Percentiles rank a stretch among this genome's conserved stretches.
Conservation (phyloP, 2,113 vertebrate genomes). For the Cryptomyrus ogoouensis region DNA sequence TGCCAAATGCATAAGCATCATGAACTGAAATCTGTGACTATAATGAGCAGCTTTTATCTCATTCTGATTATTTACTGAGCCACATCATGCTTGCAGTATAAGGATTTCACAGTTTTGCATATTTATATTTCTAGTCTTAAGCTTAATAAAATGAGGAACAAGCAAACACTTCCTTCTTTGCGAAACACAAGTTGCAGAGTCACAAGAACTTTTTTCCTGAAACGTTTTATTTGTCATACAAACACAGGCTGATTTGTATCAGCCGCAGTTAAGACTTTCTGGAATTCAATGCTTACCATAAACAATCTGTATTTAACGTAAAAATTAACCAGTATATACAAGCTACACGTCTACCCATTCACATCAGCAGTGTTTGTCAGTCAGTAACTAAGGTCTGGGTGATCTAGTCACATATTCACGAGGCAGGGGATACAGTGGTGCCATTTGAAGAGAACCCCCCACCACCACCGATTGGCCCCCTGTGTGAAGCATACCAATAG, state of each 20-base stretch:
- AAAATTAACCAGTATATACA: background rate
- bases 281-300: background rate
- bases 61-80: background rate
- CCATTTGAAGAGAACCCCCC: background rate
- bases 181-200: background rate
- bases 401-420: background rate
- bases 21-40: background rate
- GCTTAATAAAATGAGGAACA: background rate
- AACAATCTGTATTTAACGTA: background rate
- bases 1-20: background rate
- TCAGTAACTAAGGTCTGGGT: background rate
- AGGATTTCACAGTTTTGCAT: background rate
- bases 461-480: too few relatives aligned
- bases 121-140: background rate
- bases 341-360: background rate
- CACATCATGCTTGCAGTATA: background rate
- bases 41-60: background rate
- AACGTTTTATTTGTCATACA: background rate
- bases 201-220: background rate
- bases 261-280: background rate
- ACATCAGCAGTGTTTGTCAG: background rate
- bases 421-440: background rate
- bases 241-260: background rate
- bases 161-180: background rate
- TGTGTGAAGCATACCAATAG: background rate